Conservation (phyloP, 1,140 invertebrate genomes). For the Saccostrea cuccullata region DNA sequence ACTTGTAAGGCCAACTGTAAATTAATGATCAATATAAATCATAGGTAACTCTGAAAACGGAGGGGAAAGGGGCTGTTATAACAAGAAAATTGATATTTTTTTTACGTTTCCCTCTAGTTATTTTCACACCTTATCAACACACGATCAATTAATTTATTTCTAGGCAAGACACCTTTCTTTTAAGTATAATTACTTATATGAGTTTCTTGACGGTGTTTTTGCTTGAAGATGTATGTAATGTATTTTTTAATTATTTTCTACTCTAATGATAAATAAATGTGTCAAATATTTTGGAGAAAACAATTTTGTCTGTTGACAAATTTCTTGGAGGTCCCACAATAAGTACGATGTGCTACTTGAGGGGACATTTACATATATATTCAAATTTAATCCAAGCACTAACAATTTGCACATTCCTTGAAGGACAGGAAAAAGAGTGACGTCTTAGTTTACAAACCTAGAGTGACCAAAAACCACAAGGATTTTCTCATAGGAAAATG, state of each 20-base stretch:
- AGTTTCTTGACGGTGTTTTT: constrained; percentile 16
- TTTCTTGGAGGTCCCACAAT: neutral
- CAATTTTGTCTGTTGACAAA: constrained; percentile 19
- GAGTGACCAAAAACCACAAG: constrained; percentile 32
- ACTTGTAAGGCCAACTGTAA: neutral
- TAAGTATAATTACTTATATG: constrained; percentile 10
- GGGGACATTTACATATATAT: constrained; percentile 5
- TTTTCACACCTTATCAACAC: constrained; percentile 33
- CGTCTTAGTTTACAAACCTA: neutral
- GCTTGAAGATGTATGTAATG: constrained; percentile 29
- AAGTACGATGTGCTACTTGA: constrained; percentile 17
- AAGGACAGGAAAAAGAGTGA: constrained; percentile 34
- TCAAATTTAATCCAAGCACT: constrained; percentile 27
- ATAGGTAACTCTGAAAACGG: neutral
- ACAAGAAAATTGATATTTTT: neutral
- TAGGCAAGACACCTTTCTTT: constrained; percentile 2
- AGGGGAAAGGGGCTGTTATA: neutral
- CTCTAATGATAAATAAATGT: constrained; percentile 29
- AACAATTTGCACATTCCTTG: constrained; percentile 35
- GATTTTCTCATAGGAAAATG: constrained; percentile 27
- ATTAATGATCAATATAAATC: constrained; percentile 29
- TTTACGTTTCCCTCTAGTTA: neutral
- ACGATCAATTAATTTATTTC: constrained; percentile 29
- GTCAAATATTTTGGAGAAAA: constrained; percentile 26
- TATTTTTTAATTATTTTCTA: constrained; percentile 19